Evolutionary conservation across 2,797 vertebrate genomes (phyloP), one percentile per base, ranked within the genome.

Genomic region (Brachyalestes nurse): DNA sequence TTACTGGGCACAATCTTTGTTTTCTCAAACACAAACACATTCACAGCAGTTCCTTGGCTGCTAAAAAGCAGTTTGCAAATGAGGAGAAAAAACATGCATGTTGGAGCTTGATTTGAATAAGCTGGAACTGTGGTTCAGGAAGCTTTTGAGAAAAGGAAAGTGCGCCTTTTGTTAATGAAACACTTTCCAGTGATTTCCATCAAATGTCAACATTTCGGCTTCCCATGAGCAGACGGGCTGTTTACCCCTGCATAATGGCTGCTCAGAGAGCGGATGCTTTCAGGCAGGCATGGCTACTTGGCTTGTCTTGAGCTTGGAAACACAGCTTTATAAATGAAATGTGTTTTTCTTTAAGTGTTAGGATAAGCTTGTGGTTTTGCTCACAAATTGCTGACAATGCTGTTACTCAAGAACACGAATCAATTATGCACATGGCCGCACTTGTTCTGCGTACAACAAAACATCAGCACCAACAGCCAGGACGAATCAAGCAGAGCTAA

Each of bases 191-290:
- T 25, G 70, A 62, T 74, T 74, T 73, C 58, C 12, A 67, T 81
- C 71, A 78, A 74, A 78, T 42, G 19, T 72, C 81, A 76, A 67
- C 77, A 78, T 64, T 70, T 75, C 28, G 28, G 75, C 42, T 64
- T 80, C 84, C 53, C 75, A 34, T 66, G 49, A 75, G 78, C 72
- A 66, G 57, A 19, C 25, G n/a, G 17, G 28, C 58, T 49, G 45
- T 82, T 62, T 79, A 53, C 64, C 28, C n/a, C 69, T 53, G 47
- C 19, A 58, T 25, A 74, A 77, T n/a, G 28, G 28, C 23, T 34
- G 19, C 47, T 47, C 66, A 19, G 49, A 4, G 5, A 23, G 65
- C 55, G 69, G 75, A 69, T 64, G 60, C 74, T 72, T 23, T 67
- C n/a, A 38, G 64, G 12, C 71, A 71, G 47, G 6, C 58, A 58